Evolutionary conservation across 1,140 invertebrate species (phyloP), one percentile per base, ranked within the genome.

Genomic region (Pseudomyrmex gracilis): DNA sequence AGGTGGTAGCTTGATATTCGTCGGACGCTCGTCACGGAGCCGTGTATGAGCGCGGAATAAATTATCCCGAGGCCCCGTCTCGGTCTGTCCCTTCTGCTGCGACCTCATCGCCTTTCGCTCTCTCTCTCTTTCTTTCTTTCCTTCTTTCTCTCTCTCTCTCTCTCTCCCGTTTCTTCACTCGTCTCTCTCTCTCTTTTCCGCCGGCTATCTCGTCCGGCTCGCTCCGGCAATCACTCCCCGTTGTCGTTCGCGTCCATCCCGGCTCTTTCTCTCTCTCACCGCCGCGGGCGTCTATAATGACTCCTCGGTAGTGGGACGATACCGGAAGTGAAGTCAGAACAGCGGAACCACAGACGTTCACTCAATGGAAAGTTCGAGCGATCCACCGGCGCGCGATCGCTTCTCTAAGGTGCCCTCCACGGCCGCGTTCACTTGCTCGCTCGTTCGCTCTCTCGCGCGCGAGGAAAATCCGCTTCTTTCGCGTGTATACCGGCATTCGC

Each of bases 301-400:
- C 82, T 88, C 76, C 87, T 88, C 77, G 74, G 34, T 90, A 90
- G 93, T 93, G 93, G 92, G 93, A 94, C 93, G 93, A 93, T 93
- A 93, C 93, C 92, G 93, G 93, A 94, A 94, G 91, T 89, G 92
- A 91, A 93, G 90, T 88, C 93, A 93, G 90, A 91, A 93, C 90
- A 89, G 93, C 93, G 93, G 93, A 94, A 94, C 93, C 92, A 34
- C 34, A 92, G 92, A 93, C 92, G 92, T 92, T 94, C 93, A 92
- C 92, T 94, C 92, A 93, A 93, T 93, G 93, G 93, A 94, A 94
- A 94, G 93, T 94, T 92, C 87, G 87, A 90, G 90, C 90, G 34
- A 34, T 85, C 89, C 91, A 92, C 90, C 91, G 93, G 92, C 93
- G 82, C 85, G 80, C 84, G 43, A 34, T 34, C 34, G 66, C 53